Evolutionary conservation across 2,888 invertebrate genomes (phyloP).

Genomic region (Chaetogeoica ovagalla): DNA sequence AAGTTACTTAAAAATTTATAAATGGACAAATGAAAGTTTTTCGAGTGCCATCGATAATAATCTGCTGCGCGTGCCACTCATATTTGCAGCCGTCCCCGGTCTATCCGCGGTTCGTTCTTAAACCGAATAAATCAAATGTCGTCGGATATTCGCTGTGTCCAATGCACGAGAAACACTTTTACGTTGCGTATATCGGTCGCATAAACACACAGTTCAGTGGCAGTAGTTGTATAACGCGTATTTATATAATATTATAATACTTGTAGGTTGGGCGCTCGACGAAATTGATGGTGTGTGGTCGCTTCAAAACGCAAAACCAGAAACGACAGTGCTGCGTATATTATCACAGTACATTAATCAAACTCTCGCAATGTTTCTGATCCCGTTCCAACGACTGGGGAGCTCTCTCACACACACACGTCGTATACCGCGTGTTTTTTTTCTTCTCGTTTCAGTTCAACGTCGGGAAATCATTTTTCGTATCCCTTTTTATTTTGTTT

Average conservation of each 20-base stretch:
- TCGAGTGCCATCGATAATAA: too few species aligned
- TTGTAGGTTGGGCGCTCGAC: background rate
- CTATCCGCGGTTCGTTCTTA: background rate
- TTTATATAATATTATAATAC: background rate
- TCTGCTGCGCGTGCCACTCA: too few species aligned
- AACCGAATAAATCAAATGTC: background rate
- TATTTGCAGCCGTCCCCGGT: too few species aligned
- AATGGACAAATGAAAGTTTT: too few species aligned
- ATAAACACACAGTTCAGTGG: too few species aligned
- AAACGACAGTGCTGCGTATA: slow-evolving; percentile 35
- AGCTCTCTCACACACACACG: background rate
- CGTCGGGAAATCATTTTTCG: slow-evolving; percentile 23
- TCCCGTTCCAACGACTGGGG: slow-evolving; percentile 44
- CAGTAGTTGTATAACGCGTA: background rate
- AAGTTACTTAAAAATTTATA: too few species aligned
- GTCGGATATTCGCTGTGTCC: background rate
- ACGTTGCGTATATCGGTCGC: too few species aligned
- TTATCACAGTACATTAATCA: slow-evolving; percentile 49
- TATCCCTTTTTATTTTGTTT: background rate
- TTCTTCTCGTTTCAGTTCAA: background rate
- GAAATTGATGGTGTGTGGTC: slow-evolving; percentile 36
- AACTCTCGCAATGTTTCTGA: slow-evolving; percentile 45
- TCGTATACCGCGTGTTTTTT: background rate
- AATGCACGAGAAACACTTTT: background rate
- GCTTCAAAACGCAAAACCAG: slow-evolving; percentile 35